Evolutionary conservation across 37 sponge, comb jelly and placozoan species (phyloP).

Genomic region (Axinella damicornis): DNA sequence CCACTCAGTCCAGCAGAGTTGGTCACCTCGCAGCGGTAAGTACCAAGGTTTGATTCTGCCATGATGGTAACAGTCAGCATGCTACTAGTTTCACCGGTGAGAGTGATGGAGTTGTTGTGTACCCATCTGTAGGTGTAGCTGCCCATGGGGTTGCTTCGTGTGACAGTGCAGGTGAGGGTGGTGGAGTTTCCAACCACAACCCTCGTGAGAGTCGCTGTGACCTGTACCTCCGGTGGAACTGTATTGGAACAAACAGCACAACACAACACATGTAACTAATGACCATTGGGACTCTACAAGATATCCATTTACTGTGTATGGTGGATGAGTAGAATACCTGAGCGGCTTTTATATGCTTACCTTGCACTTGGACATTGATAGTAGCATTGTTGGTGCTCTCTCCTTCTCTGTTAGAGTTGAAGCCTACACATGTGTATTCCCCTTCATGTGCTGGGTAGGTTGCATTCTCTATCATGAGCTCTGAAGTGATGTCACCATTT

Average conservation of each 20-base stretch:
- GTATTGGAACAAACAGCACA: no score
- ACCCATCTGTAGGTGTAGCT: slow-evolving; percentile 4
- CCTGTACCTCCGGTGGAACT: slow-evolving; percentile 21
- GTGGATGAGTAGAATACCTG: no score
- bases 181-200: not conserved
- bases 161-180: slow-evolving; percentile 22
- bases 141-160: slow-evolving; percentile 1
- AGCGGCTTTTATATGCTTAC: no score
- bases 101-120: not conserved
- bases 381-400: slow-evolving; percentile 25
- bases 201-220: slow-evolving; percentile 13
- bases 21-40: not conserved
- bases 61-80: no score
- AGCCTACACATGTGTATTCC: slow-evolving; percentile 24
- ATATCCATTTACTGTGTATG: no score
- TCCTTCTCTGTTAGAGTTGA: not conserved
- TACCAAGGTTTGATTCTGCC: no score
- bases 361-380: slow-evolving; percentile 21
- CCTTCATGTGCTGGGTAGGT: slow-evolving; percentile 32
- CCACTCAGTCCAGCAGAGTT: slow-evolving; percentile 1
- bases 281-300: no score
- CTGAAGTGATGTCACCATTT: slow-evolving; percentile 6
- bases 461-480: slow-evolving; percentile 24
- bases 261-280: no score
- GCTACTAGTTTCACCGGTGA: not conserved